phyloP scores from a whole-genome alignment of 2,888 invertebrate genomes.

The Tryphoninae sp. region DNA sequence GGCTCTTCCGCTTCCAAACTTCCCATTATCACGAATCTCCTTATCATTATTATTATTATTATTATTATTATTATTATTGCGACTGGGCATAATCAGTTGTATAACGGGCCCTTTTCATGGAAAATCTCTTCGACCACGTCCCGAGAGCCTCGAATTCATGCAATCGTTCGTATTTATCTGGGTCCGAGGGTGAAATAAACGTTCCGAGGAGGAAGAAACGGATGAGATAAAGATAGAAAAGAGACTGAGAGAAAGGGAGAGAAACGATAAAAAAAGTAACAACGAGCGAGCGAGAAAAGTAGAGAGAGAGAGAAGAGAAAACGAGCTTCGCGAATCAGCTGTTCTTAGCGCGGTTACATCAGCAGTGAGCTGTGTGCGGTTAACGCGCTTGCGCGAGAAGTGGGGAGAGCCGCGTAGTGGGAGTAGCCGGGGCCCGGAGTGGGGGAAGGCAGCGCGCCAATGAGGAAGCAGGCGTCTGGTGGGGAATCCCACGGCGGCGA shows the following conservation, averaged over 20 bases:
- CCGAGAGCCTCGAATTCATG: slow-evolving; percentile 7
- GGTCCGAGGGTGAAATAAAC: slow-evolving; percentile 41
- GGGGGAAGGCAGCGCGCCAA: slow-evolving; percentile 8
- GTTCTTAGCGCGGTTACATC: slow-evolving; percentile 60
- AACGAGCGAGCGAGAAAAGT: slow-evolving; percentile 55
- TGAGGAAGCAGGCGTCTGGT: slow-evolving; percentile 25
- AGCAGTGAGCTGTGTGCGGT: slow-evolving; percentile 27
- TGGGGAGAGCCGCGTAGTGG: slow-evolving; percentile 21
- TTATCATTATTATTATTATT: slow-evolving; percentile 34
- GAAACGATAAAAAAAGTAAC: slow-evolving; percentile 45
- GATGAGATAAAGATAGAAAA: slow-evolving; percentile 22
- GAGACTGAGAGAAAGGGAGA: slow-evolving; percentile 18
- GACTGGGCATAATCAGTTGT: slow-evolving; percentile 22
- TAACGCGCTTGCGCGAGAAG: slow-evolving; percentile 7
- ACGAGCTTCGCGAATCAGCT: slow-evolving; percentile 61
- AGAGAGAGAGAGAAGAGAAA: slow-evolving; percentile 56
- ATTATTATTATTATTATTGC: slow-evolving; percentile 47
- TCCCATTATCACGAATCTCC: slow-evolving; percentile 36
- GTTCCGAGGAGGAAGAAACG: slow-evolving; percentile 19
- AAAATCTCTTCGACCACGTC: slow-evolving; percentile 5
- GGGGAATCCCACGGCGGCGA: slow-evolving; percentile 60
- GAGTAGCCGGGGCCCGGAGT: neutral
- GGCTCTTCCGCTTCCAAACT: slow-evolving; percentile 16
- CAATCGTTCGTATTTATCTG: slow-evolving; percentile 45
- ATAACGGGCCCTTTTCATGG: slow-evolving; percentile 20